Evolutionary conservation across 35 echinoderm and acorn worm genomes (phyloP).

Genomic region (Ptychodera flava): DNA sequence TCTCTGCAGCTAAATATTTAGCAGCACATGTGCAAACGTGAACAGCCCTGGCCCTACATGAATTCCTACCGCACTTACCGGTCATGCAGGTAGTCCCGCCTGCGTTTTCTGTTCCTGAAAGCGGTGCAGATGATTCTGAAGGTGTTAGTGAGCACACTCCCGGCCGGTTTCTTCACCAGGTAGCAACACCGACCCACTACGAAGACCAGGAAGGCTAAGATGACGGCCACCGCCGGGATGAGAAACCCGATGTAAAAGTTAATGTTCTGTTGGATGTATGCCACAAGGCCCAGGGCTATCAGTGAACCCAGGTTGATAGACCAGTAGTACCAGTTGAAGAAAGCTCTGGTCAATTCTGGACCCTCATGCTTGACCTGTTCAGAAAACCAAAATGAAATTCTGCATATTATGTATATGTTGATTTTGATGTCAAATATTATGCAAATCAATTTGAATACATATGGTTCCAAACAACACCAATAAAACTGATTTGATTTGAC

Average conservation of each 20-base stretch:
- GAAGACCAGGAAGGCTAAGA: constrained; percentile 35
- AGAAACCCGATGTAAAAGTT: constrained; percentile 69
- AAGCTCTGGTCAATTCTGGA: constrained; percentile 55
- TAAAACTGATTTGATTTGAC: too few species aligned
- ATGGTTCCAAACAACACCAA: too few species aligned
- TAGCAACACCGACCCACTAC: constrained; percentile 50
- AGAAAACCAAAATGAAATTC: constrained; percentile 23
- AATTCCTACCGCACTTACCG: background rate
- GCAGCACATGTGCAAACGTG: background rate
- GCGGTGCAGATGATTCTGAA: constrained; percentile 60
- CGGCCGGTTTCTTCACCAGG: constrained; percentile 59
- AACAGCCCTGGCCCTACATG: background rate
- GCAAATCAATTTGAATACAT: too few species aligned
- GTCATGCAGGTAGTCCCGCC: background rate
- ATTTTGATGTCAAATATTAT: too few species aligned
- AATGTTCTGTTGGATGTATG: constrained; percentile 71
- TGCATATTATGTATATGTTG: too few species aligned
- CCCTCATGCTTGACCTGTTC: constrained; percentile 80
- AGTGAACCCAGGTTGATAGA: constrained; percentile 85
- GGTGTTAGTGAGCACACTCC: constrained; percentile 85
- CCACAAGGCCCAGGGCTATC: constrained; percentile 33
- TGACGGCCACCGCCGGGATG: constrained; percentile 18
- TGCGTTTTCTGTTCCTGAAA: constrained; percentile 35
- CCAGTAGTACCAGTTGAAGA: constrained; percentile 99
- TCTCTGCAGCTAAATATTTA: too few species aligned